phyloP scores from a whole-genome alignment of 1,140 invertebrate species.

The Papilio polyxenes region DNA sequence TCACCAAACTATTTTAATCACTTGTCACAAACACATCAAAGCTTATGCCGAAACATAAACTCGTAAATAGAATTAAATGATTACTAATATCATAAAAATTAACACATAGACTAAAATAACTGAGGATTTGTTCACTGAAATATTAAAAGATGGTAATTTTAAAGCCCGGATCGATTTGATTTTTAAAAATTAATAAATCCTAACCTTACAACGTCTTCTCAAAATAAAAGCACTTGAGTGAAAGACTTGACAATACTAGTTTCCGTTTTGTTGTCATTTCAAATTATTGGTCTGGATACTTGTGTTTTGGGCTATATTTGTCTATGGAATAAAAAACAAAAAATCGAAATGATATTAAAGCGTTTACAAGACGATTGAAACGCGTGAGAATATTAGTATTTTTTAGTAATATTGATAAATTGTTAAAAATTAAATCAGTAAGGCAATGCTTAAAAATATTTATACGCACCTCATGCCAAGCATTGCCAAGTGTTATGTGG shows the following conservation, averaged over 20 bases:
- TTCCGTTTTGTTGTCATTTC: constrained; percentile 30
- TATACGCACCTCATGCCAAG: neutral
- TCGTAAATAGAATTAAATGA: neutral
- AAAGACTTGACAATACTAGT: constrained; percentile 52
- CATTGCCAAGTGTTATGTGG: no score
- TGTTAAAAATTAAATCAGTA: neutral
- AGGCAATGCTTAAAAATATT: neutral
- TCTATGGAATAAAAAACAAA: constrained; percentile 16
- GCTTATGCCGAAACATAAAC: constrained; percentile 2
- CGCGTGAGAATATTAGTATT: neutral
- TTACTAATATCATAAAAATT: neutral
- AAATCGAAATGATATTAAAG: neutral
- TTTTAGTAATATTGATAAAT: neutral
- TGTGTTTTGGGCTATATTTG: constrained; percentile 34
- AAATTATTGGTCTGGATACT: constrained; percentile 22
- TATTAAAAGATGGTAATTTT: neutral
- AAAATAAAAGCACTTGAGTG: constrained; percentile 61
- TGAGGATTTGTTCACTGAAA: neutral
- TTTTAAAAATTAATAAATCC: constrained; percentile 63
- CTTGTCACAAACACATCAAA: constrained; percentile 26
- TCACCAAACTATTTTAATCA: constrained; percentile 38
- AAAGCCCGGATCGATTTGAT: constrained; percentile 47
- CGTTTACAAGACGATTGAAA: neutral
- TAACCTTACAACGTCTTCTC: constrained; percentile 75
- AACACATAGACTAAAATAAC: neutral